phyloP scores from a whole-genome alignment of 2,113 vertebrate species.

The Megaptera novaeangliae region DNA sequence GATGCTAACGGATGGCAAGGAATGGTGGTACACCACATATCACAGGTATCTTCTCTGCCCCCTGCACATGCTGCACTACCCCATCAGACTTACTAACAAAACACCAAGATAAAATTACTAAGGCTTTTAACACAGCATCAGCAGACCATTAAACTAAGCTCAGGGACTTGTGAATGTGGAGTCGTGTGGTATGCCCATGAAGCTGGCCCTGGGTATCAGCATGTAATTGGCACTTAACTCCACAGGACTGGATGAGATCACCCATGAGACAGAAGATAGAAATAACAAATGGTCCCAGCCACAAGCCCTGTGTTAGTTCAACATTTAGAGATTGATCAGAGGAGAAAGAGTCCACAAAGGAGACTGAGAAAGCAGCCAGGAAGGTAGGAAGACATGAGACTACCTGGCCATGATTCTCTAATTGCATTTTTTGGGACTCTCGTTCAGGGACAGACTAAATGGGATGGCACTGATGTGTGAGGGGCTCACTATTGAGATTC shows the following conservation, averaged over 20 bases:
- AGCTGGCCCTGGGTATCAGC: background rate
- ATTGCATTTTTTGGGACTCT: background rate
- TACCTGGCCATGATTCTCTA: background rate
- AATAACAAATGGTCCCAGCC: background rate
- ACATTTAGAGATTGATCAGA: background rate
- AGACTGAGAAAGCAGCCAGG: background rate
- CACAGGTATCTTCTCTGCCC: background rate
- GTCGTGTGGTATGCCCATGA: accelerated
- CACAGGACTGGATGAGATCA: background rate
- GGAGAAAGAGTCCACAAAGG: background rate
- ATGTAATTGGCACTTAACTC: background rate
- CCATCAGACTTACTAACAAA: background rate
- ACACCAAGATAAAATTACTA: background rate
- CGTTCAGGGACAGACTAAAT: background rate
- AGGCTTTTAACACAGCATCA: background rate
- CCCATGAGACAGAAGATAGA: no score
- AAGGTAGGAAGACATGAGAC: background rate
- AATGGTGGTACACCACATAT: no score
- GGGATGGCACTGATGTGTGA: background rate
- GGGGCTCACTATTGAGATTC: background rate
- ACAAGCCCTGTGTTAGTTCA: background rate
- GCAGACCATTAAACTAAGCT: background rate
- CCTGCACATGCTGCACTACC: background rate
- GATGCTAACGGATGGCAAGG: background rate
- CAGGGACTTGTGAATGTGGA: background rate